A percentile compares a stretch with the other conserved stretches of the same genome.
phyloP scores from a whole-genome alignment of 1,140 invertebrate genomes.

The Ips nitidus region DNA sequence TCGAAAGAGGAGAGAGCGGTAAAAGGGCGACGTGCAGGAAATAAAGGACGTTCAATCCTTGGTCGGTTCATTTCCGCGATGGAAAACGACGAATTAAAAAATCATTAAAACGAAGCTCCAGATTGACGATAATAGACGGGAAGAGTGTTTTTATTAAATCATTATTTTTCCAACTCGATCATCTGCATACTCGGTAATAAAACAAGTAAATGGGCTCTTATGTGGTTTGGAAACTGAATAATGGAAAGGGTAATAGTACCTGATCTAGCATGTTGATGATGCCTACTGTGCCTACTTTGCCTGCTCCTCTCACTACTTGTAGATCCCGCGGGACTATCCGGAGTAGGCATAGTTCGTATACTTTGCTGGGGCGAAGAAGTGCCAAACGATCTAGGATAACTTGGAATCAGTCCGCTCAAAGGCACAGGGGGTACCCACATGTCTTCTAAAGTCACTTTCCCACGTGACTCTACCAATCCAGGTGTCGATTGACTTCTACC shows the following conservation, averaged over 20 bases:
- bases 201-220: no score
- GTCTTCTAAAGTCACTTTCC: conserved; percentile 84
- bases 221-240: not conserved
- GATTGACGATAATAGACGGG: not conserved
- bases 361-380: conserved; percentile 47
- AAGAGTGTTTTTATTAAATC: not conserved
- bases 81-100: conserved; percentile 1
- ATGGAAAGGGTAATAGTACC: conserved; percentile 12
- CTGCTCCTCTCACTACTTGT: conserved; percentile 50
- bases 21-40: conserved; percentile 8
- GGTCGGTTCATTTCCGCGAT: conserved; percentile 1
- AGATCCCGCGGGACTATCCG: conserved; percentile 47
- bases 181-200: no score
- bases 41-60: conserved; percentile 4
- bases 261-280: conserved; percentile 37
- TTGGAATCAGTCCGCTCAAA: conserved; percentile 52
- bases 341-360: conserved; percentile 31
- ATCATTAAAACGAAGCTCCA: not conserved
- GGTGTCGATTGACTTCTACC: conserved; percentile 93
- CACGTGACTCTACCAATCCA: conserved; percentile 88
- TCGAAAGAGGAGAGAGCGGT: conserved; percentile 3
- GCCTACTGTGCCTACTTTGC: conserved; percentile 27
- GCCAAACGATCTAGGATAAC: conserved; percentile 54
- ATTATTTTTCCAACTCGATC: conserved; percentile 1
- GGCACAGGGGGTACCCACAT: conserved; percentile 75